Conservation (phyloP, 2,888 invertebrate genomes). For the Cantharis flavilabris region DNA sequence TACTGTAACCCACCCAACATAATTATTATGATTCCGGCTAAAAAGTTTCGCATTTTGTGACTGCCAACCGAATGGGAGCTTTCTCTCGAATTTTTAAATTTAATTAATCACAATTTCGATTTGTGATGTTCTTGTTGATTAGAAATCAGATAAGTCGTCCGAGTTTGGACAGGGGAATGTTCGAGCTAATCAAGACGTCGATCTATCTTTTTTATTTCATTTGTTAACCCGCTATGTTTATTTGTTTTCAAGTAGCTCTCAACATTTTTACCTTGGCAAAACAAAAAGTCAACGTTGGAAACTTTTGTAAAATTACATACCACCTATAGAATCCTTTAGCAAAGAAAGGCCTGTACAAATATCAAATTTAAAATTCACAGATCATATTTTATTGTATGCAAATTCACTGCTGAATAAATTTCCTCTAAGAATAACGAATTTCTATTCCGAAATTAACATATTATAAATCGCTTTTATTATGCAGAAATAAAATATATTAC, state of each 20-base stretch:
- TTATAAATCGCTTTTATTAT: slow-evolving; percentile 40
- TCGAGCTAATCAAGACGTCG: slow-evolving; percentile 15
- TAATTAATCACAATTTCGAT: slow-evolving; percentile 14
- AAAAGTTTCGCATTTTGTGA: not conserved
- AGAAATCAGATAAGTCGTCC: slow-evolving; percentile 4
- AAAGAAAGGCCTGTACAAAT: slow-evolving; percentile 33
- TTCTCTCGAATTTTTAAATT: not conserved
- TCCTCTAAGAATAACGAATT: slow-evolving; percentile 50
- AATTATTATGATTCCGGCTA: not conserved
- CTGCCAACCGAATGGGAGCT: not conserved
- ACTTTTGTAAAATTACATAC: not conserved
- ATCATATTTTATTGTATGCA: slow-evolving; percentile 53
- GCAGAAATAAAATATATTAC: slow-evolving; percentile 36
- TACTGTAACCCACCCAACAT: slow-evolving; percentile 7
- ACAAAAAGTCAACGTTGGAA: not conserved
- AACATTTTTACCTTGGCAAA: not conserved
- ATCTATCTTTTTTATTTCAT: slow-evolving; percentile 13
- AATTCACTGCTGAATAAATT: slow-evolving; percentile 46
- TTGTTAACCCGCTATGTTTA: slow-evolving; percentile 3
- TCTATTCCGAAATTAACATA: slow-evolving; percentile 53
- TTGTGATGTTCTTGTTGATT: slow-evolving; percentile 7
- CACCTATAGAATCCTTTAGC: slow-evolving; percentile 16
- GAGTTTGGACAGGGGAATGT: slow-evolving; percentile 14
- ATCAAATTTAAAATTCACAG: slow-evolving; percentile 50
- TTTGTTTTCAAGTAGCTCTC: not conserved